Percentiles rank a stretch among this genome's conserved stretches.
Conservation (phyloP, 2,888 invertebrate genomes). For the Norana najaformis region DNA sequence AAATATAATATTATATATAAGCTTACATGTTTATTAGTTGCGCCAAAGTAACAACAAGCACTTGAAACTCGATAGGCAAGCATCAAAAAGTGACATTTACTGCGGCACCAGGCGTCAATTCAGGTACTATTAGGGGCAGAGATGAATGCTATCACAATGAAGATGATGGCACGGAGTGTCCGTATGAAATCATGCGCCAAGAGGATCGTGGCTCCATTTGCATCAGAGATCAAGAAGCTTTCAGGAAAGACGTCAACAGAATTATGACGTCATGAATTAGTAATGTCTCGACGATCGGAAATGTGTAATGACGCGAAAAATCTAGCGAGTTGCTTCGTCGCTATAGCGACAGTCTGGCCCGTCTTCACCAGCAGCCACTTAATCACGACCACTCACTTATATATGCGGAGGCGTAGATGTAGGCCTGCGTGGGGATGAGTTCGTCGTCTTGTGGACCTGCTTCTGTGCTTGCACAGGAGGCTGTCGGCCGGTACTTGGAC, state of each 20-base stretch:
- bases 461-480: too few species aligned
- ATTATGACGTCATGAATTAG: constrained; percentile 13
- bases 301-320: neutral
- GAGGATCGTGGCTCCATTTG: neutral
- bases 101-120: neutral
- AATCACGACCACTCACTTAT: neutral
- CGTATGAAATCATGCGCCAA: neutral
- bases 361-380: neutral
- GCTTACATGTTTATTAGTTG: too few species aligned
- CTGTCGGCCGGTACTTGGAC: too few species aligned
- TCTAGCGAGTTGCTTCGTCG: neutral
- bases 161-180: neutral
- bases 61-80: too few species aligned
- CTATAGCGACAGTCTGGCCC: too few species aligned
- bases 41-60: too few species aligned
- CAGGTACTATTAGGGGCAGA: neutral
- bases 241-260: neutral
- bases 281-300: neutral
- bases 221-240: neutral
- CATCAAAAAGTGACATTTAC: neutral
- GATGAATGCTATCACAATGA: neutral
- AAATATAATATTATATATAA: too few species aligned
- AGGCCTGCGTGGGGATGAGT: neutral
- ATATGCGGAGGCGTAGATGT: neutral
- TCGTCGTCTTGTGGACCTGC: neutral